Percentiles rank a stretch among this genome's conserved stretches.
phyloP scores from a whole-genome alignment of 1,140 invertebrate species.

The Aphidius ervi region DNA sequence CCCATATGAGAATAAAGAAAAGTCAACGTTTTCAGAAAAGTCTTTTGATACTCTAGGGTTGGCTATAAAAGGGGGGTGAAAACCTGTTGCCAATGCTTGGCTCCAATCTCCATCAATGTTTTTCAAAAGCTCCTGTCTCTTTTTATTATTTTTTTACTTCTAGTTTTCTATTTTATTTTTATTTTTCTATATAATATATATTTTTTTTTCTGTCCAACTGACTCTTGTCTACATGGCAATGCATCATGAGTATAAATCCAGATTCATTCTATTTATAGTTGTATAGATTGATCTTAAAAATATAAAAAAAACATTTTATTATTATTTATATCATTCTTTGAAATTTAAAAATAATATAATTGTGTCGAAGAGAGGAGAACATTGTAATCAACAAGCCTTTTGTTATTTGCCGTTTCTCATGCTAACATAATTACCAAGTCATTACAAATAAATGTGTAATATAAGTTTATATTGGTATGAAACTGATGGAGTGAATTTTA shows the following conservation, averaged over 20 bases:
- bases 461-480: constrained; percentile 29
- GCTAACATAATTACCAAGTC: too few relatives aligned
- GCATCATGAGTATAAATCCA: too few relatives aligned
- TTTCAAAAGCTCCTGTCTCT: constrained; percentile 7
- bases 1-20: not conserved
- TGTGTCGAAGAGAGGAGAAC: too few relatives aligned
- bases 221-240: too few relatives aligned
- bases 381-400: too few relatives aligned
- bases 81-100: constrained; percentile 44
- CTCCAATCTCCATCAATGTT: constrained; percentile 1
- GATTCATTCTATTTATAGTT: too few relatives aligned
- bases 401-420: too few relatives aligned
- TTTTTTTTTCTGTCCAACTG: not conserved
- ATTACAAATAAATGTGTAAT: constrained; percentile 22
- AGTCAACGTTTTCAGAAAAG: constrained; percentile 39
- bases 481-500: constrained; percentile 31
- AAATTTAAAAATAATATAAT: too few relatives aligned
- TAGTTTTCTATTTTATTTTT: constrained; percentile 4
- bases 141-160: not conserved
- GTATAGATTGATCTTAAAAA: too few relatives aligned
- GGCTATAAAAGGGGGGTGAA: constrained; percentile 33
- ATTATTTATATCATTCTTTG: too few relatives aligned
- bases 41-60: constrained; percentile 25
- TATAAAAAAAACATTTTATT: too few relatives aligned
- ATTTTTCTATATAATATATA: constrained; percentile 5